Conservation (phyloP, 2,113 vertebrate genomes). For the Gymnocephalus cernua region DNA sequence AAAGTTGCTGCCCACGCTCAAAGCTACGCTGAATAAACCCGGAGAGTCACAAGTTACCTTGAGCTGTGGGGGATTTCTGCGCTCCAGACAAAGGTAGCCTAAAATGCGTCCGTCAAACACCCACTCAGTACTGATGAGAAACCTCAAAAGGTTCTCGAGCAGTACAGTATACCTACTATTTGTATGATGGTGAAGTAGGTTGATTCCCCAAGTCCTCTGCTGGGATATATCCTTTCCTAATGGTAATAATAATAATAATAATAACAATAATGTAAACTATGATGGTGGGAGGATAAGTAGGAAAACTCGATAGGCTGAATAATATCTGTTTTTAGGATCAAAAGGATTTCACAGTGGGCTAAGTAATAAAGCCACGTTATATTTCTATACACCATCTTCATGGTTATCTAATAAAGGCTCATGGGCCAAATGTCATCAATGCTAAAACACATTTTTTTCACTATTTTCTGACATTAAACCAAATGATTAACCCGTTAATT, state of each 20-base stretch:
- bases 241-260: too few species aligned
- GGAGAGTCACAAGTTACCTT: conserved; percentile 72
- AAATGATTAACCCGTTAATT: too few species aligned
- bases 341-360: neutral
- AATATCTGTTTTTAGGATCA: neutral
- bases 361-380: neutral
- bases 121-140: conserved; percentile 33
- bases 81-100: neutral
- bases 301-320: neutral
- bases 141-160: neutral
- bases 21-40: conserved; percentile 18
- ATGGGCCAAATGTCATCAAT: neutral
- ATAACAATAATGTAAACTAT: neutral
- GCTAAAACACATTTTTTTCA: too few species aligned
- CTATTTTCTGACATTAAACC: too few species aligned
- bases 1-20: conserved; percentile 62
- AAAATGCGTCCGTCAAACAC: conserved; percentile 5
- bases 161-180: neutral
- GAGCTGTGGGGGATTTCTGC: conserved; percentile 69
- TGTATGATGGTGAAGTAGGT: too few species aligned
- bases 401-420: neutral
- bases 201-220: neutral
- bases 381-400: neutral
- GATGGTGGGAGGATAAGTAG: neutral
- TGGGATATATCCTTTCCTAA: neutral